These are phyloP conservation scores for Gymnothorax javanicus DNA, from an alignment of 2,797 vertebrate genomes.

Conservation along the genomic window DNA sequence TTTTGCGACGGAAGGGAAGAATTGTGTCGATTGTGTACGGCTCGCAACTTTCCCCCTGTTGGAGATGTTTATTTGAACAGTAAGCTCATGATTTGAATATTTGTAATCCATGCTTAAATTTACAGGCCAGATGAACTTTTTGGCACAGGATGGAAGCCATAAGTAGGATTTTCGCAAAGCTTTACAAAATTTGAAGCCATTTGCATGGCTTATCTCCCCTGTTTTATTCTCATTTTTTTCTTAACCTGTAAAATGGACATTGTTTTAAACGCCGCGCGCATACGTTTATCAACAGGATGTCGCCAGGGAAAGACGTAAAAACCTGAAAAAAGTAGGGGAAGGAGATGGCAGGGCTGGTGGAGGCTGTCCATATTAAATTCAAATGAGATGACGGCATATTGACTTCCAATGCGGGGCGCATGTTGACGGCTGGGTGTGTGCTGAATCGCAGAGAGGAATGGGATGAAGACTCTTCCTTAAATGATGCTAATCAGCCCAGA, in stretches of 20 bases:
- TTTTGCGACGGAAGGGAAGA: slow-evolving; percentile 73
- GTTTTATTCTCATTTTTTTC: slow-evolving; percentile 63
- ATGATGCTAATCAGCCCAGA: slow-evolving; percentile 96
- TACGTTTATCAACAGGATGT: slow-evolving; percentile 51
- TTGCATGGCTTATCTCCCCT: slow-evolving; percentile 80
- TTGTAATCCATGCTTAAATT: slow-evolving; percentile 89
- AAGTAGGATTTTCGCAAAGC: slow-evolving; percentile 86
- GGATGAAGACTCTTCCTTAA: slow-evolving; percentile 83
- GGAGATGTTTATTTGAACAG: slow-evolving; percentile 89
- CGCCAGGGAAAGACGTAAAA: slow-evolving; percentile 37
- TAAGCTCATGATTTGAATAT: slow-evolving; percentile 89
- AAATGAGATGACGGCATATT: slow-evolving; percentile 84
- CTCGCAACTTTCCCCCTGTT: slow-evolving; percentile 82
- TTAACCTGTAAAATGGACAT: slow-evolving; percentile 62
- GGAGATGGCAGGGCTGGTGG: slow-evolving; percentile 65
- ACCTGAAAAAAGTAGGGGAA: slow-evolving; percentile 46
- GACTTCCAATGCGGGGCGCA: slow-evolving; percentile 86
- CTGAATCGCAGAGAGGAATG: slow-evolving; percentile 74
- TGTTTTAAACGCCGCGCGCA: slow-evolving; percentile 60
- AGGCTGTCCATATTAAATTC: slow-evolving; percentile 80
- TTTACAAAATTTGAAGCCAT: slow-evolving; percentile 87
- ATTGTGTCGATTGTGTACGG: slow-evolving; percentile 83
- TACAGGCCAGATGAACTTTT: slow-evolving; percentile 88
- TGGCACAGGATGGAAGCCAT: slow-evolving; percentile 82
- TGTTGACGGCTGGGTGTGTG: slow-evolving; percentile 81